Evolutionary conservation across 2,113 vertebrate species (phyloP), one percentile per base, ranked within the genome.

Genomic region (Potamarius usumacintae): DNA sequence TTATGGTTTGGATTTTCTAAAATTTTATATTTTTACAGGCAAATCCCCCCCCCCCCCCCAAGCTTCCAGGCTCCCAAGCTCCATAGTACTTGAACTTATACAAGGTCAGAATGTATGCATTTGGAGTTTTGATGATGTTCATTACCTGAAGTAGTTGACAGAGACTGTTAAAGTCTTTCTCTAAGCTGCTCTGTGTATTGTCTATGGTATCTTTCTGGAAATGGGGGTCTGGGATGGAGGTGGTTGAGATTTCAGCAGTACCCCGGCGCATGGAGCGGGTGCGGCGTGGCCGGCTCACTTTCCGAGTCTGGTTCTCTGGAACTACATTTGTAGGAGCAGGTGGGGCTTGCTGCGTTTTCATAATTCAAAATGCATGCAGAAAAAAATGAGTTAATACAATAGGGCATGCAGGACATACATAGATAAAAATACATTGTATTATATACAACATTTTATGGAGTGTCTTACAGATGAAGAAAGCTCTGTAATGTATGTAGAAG

Each of bases 121-220:
- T 50, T 0, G 79, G 76, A 52, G 57, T 30, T 50, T 27, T 22
- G 42, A 78, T 1, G 0, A 42, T 85, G 34, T 52, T 55, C 9
- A 52, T 84, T 90, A 98, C 97, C 96, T 97, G 94, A 88, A 95
- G 92, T 93, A 96, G 90, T 65, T 67, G 90, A 90, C 77, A 89
- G 12, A 98, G 92, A 71, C 88, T 89, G 85, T 92, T 88, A 0
- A 96, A 97, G 86, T 96, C 94, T 48, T 90, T 90, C 58, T 94
- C 94, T 91, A 97, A 91, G 60, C 83, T 53, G 0, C 92, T 92
- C 91, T 97, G 97, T 0, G 94, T 94, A 84, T 91, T 93, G 87
- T 95, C 93, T 83, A 97, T 95, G 0, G 94, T 95, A 11, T 94
- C 94, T 65, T 94, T 93, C 89, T 96, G 92, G 92, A 97, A 96